These are phyloP conservation scores for Mechanitis mazaeus DNA, from an alignment of 2,888 invertebrate genomes.

Conservation along the genomic window DNA sequence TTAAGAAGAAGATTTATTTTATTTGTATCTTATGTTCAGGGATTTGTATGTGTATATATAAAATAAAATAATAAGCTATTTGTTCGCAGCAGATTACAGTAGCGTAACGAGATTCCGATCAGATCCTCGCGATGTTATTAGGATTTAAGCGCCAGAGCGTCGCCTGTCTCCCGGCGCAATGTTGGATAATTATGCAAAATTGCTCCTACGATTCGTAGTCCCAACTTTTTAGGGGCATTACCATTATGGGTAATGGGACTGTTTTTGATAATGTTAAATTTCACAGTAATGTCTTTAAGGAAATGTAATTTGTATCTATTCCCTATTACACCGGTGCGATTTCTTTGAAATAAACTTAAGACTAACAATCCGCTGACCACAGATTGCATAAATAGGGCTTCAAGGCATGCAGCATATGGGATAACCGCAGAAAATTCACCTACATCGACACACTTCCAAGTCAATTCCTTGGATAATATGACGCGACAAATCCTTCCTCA, in stretches of 20 bases:
- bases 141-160: constrained; percentile 65
- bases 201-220: constrained; percentile 70
- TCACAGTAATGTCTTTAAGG: constrained; percentile 65
- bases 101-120: constrained; percentile 70
- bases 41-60: constrained; percentile 28
- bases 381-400: constrained; percentile 69
- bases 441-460: constrained; percentile 59
- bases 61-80: constrained; percentile 52
- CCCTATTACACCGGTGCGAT: constrained; percentile 42
- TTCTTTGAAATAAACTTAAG: constrained; percentile 54
- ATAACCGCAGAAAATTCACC: constrained; percentile 64
- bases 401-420: constrained; percentile 53
- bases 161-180: constrained; percentile 56
- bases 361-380: constrained; percentile 56
- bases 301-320: constrained; percentile 46
- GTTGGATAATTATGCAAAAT: constrained; percentile 74
- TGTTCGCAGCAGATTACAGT: constrained; percentile 61
- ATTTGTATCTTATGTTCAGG: neutral
- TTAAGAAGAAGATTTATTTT: constrained; percentile 12
- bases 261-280: constrained; percentile 71
- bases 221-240: constrained; percentile 70
- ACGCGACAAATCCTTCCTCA: constrained; percentile 60
- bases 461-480: constrained; percentile 58
- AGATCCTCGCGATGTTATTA: constrained; percentile 65
- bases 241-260: constrained; percentile 72